Conservation (phyloP, 2,113 vertebrate species). For the Strix uralensis region DNA sequence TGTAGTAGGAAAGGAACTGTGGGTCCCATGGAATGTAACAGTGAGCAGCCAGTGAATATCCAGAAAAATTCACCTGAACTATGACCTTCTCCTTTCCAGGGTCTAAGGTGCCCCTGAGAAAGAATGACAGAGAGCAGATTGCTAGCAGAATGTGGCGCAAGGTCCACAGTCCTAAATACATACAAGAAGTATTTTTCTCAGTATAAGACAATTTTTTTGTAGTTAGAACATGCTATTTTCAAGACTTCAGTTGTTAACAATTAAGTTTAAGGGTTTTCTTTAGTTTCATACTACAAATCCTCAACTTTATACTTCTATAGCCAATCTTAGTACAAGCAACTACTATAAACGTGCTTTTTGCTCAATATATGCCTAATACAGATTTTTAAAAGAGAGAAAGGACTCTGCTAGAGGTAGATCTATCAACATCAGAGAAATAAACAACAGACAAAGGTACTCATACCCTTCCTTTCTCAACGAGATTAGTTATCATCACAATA, state of each 20-base stretch:
- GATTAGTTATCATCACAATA: conserved; percentile 97
- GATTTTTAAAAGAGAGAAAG: neutral
- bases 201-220: neutral
- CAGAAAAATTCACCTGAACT: neutral
- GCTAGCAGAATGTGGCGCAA: neutral
- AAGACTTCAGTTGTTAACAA: neutral
- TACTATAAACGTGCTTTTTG: neutral
- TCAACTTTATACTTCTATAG: neutral
- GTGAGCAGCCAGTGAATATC: neutral
- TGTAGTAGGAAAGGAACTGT: neutral
- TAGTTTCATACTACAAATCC: neutral
- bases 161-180: neutral
- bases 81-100: neutral
- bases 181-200: neutral
- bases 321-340: neutral
- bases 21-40: accelerated
- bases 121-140: neutral
- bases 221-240: neutral
- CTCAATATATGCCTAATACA: neutral
- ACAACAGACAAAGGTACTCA: conserved; percentile 10
- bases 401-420: neutral
- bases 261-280: neutral
- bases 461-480: conserved; percentile 95
- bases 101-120: neutral
- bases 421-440: neutral